Evolutionary conservation across 2,797 vertebrate genomes (phyloP).

Genomic region (Cichlasoma orientale): DNA sequence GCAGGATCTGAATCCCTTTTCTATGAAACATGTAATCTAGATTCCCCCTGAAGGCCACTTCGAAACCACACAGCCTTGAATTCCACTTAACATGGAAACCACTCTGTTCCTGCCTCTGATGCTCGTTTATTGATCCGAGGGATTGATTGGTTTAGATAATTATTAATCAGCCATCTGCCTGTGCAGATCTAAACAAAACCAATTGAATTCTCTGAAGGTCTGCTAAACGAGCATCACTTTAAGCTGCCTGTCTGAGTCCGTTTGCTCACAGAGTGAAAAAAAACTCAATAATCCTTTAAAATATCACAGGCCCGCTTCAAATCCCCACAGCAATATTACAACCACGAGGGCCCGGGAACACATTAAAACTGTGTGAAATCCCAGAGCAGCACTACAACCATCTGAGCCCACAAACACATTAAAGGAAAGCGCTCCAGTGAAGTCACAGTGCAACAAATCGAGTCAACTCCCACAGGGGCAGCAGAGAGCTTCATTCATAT

Average conservation of each 20-base stretch:
- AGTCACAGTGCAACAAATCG: constrained; percentile 9
- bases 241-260: not conserved
- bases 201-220: constrained; percentile 4
- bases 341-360: constrained; percentile 14
- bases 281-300: constrained; percentile 32
- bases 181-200: not conserved
- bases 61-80: constrained; percentile 9
- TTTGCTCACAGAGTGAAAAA: not conserved
- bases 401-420: constrained; percentile 29
- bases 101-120: not conserved
- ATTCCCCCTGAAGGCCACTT: not conserved
- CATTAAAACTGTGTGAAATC: constrained; percentile 1
- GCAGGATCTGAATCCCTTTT: not conserved
- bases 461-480: not conserved
- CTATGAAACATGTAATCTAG: not conserved
- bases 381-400: not conserved
- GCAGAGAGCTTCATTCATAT: constrained; percentile 7
- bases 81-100: constrained; percentile 3
- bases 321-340: constrained; percentile 33
- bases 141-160: constrained; percentile 31
- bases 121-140: constrained; percentile 5
- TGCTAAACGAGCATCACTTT: not conserved
- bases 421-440: not conserved
- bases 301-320: constrained; percentile 18
- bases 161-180: constrained; percentile 18